Evolutionary conservation across 2,888 invertebrate species (phyloP), one percentile per base, ranked within the genome.

Genomic region (Noctua fimbriata): DNA sequence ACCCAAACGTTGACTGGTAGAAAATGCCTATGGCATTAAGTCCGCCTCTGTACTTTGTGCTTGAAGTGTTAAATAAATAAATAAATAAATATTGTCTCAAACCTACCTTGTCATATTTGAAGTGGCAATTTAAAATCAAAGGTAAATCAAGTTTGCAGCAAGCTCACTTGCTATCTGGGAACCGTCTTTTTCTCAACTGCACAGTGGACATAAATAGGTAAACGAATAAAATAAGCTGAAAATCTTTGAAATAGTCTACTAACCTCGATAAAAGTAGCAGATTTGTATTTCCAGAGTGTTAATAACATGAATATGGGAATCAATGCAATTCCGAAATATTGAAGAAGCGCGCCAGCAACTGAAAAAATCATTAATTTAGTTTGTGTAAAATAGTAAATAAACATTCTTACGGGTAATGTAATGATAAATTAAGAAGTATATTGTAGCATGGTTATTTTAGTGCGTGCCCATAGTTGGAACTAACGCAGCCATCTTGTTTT

Each of bases 291-390:
- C 93, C 94, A 94, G n/a, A 96, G 72, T 28, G 94, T 89, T 10
- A 92, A 55, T 14, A 90, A n/a, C 28, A 96, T 94, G 79, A 94
- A 95, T 79, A 96, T 60, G 1, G 96, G 96, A 74, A 97, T 93
- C 85, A 96, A 82, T 3, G 94, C 93, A 80, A 97, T 95, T 84
- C 96, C 96, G 14, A 92, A 86, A 79, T 96, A 96, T 85, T 96
- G 96, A 49, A 97, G 89, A 73, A 91, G 47, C 74, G 93, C 89
- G 49, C 96, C 96, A 84, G 95, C 94, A 92, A 94, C 96, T 96
- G 92, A 79, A 94, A 96, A 81, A 36, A 10, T 78, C 55, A 70
- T 73, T 24, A 41, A n/a, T 55, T 18, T n/a, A 44, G 10, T 55
- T 41, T 16, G 6, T 9, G 1, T 18, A 63, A n/a, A 32, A 36